These are phyloP conservation scores for Galaxias olidus DNA, from an alignment of 2,797 vertebrate genomes.

Conservation along the genomic window DNA sequence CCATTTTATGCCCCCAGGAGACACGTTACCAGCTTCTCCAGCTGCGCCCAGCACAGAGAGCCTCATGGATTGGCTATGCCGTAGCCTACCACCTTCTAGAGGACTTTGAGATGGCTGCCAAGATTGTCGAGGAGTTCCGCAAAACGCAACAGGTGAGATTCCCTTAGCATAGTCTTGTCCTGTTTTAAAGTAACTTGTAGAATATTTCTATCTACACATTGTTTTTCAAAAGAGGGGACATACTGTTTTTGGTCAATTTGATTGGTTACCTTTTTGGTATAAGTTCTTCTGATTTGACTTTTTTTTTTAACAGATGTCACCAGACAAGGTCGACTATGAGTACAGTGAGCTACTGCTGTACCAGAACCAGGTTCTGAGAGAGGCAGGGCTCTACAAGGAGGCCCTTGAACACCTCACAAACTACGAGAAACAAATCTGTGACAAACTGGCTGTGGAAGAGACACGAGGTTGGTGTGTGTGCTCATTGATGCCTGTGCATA, in stretches of 20 bases:
- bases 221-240: too few species aligned
- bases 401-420: slow-evolving; percentile 91
- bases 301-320: slow-evolving; percentile 79
- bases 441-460: slow-evolving; percentile 94
- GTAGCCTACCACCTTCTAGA: slow-evolving; percentile 92
- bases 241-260: background rate
- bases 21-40: slow-evolving; percentile 92
- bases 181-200: too few species aligned
- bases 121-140: slow-evolving; percentile 92
- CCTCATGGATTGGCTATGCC: slow-evolving; percentile 93
- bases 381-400: slow-evolving; percentile 90
- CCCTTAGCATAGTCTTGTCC: too few species aligned
- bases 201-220: background rate
- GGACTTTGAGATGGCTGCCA: slow-evolving; percentile 95
- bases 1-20: slow-evolving; percentile 69
- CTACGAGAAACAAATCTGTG: slow-evolving; percentile 96
- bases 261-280: background rate
- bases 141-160: slow-evolving; percentile 93
- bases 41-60: slow-evolving; percentile 89
- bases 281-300: background rate
- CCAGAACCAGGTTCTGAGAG: slow-evolving; percentile 92
- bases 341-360: slow-evolving; percentile 93
- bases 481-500: background rate
- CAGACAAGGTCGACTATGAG: slow-evolving; percentile 95
- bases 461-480: slow-evolving; percentile 79